Percentiles rank a stretch among this genome's conserved stretches.
phyloP scores from a whole-genome alignment of 2,888 invertebrate genomes.

The Cantharis rufa region DNA sequence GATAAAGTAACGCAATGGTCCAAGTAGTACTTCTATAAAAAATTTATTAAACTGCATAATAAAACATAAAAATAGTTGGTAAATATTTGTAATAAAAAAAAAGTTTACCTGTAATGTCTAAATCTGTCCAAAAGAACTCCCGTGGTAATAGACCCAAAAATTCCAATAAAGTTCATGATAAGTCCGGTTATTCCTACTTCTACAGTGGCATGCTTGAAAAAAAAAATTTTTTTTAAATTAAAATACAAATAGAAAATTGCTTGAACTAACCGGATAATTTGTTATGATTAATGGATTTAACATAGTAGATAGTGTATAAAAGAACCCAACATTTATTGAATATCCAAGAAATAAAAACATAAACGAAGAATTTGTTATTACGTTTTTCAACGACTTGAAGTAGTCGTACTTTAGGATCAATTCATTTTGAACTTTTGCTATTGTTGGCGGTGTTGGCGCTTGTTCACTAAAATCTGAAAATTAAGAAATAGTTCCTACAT shows the following conservation, averaged over 20 bases:
- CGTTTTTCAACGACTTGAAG: background rate
- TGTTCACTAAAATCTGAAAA: background rate
- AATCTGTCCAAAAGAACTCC: background rate
- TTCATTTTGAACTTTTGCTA: slow-evolving; percentile 70
- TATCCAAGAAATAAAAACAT: slow-evolving; percentile 19
- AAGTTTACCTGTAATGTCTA: background rate
- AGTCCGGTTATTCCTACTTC: background rate
- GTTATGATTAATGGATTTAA: slow-evolving; percentile 8
- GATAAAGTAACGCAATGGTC: background rate
- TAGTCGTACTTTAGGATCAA: slow-evolving; percentile 43
- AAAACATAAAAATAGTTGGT: too few species aligned
- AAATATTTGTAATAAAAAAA: background rate
- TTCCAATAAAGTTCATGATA: background rate
- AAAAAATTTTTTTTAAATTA: too few species aligned
- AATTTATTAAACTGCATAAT: slow-evolving; percentile 25
- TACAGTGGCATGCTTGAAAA: background rate
- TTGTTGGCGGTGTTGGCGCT: slow-evolving; percentile 81
- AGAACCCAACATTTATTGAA: background rate
- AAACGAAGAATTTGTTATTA: background rate
- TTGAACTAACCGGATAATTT: slow-evolving; percentile 4
- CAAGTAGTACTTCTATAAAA: background rate
- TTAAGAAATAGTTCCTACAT: too few species aligned
- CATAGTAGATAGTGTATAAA: background rate
- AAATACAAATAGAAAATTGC: background rate
- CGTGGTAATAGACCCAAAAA: background rate